Evolutionary conservation across 1,140 invertebrate genomes (phyloP), one percentile per base, ranked within the genome.

Genomic region (Dendrolimus punctatus): DNA sequence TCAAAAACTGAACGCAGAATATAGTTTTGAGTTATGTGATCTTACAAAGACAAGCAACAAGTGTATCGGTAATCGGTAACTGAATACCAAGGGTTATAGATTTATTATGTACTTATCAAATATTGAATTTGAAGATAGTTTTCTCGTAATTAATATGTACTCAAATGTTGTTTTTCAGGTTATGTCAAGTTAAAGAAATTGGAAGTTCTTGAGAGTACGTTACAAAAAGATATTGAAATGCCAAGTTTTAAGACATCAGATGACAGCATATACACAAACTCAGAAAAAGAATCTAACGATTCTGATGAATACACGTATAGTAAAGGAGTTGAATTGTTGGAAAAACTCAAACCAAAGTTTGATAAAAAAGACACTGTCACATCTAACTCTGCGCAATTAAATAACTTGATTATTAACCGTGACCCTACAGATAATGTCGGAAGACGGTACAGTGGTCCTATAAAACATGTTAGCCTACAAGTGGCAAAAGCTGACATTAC

Each of bases 171-270:
- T 40, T 53, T 79, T 77, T 47, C 68, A 91, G 90, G 90, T n/a
- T 91, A 87, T 51, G 84, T 90, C 4, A 87, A 87, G 55, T 73
- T 91, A 8, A 87, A 85, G 55, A 78, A 87, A 57, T 58, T 89
- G 46, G 87, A 90, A 57, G 80, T 89, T 10, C 71, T 85, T 52
- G 85, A 82, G 59, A 87, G 83, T 40, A 67, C 61, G 0, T 49
- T 71, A 6, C 71, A 64, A 0, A 77, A 83, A 58, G 79, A 86
- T 56, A 52, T 55, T 55, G 70, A 70, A 48, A 47, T 49, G n/a
- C 64, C 63, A 39, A 51, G 57, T 10, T 42, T 53, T 44, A 62
- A 57, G 23, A 57, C 68, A 45, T 76, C 76, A 23, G 76, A 76
- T 50, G 78, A 82, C 51, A 86, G 78, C 62, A 52, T 80, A 40